A percentile compares a stretch with the other conserved stretches of the same genome.
phyloP scores from a whole-genome alignment of 2,797 vertebrate species.

The Tachyglossus aculeatus region DNA sequence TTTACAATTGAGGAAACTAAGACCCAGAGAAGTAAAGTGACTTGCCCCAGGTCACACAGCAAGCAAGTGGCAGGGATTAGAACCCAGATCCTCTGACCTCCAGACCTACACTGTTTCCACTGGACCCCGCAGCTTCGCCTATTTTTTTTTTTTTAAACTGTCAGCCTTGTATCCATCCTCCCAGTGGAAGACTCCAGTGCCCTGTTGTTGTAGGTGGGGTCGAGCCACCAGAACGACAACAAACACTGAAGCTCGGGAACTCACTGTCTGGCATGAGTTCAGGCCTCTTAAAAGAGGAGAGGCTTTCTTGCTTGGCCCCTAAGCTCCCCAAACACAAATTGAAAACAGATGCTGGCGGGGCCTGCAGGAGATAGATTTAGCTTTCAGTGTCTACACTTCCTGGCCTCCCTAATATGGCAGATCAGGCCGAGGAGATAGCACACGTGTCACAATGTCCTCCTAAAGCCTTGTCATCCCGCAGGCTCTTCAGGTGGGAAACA shows the following conservation, averaged over 20 bases:
- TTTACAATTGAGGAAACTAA: too few relatives aligned
- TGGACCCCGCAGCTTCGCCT: too few relatives aligned
- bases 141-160: too few relatives aligned
- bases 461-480: constrained; percentile 8
- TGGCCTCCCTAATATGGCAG: not conserved
- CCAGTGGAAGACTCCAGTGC: too few relatives aligned
- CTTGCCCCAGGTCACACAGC: too few relatives aligned
- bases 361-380: constrained; percentile 23
- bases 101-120: too few relatives aligned
- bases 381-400: constrained; percentile 13
- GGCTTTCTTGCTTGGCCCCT: constrained; percentile 42
- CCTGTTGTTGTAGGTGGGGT: constrained; percentile 24
- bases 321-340: constrained; percentile 42
- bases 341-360: constrained; percentile 36
- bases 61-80: too few relatives aligned
- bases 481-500: constrained; percentile 31
- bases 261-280: constrained; percentile 35
- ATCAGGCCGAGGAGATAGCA: not conserved
- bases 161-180: too few relatives aligned
- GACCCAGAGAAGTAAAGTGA: too few relatives aligned
- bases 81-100: too few relatives aligned
- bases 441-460: not conserved
- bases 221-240: constrained; percentile 45
- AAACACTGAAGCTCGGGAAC: constrained; percentile 16
- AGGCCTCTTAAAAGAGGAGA: constrained; percentile 27